Percentiles rank a stretch among this genome's conserved stretches.
phyloP scores from a whole-genome alignment of 2,113 vertebrate genomes.

The Mungos mungo region DNA sequence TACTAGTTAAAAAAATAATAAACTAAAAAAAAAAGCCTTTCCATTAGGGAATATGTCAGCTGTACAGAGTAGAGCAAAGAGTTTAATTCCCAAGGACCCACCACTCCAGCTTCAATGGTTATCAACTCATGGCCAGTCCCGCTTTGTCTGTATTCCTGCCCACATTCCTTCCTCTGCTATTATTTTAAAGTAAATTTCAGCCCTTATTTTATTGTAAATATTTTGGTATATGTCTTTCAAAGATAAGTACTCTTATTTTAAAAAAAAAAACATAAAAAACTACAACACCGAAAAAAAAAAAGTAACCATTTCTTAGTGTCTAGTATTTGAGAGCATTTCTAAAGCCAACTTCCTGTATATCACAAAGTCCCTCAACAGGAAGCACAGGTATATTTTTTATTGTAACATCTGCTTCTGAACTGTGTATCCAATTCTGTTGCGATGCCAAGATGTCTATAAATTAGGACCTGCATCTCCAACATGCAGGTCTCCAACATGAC shows the following conservation, averaged over 20 bases:
- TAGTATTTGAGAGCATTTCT: conserved; percentile 13
- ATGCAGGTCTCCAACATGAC: no score
- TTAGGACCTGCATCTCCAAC: not conserved
- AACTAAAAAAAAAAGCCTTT: not conserved
- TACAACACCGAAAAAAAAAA: not conserved
- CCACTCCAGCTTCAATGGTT: not conserved
- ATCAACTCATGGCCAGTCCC: not conserved
- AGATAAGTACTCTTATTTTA: conserved; percentile 34
- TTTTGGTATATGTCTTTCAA: conserved; percentile 40
- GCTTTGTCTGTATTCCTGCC: not conserved
- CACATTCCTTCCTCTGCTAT: not conserved
- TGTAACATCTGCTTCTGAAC: not conserved
- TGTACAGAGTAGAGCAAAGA: not conserved
- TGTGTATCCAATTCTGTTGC: not conserved
- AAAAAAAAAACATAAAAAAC: not conserved
- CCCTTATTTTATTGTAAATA: conserved; percentile 30
- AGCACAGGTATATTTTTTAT: not conserved
- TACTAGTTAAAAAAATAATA: no score
- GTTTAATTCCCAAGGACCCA: not conserved
- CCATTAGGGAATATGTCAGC: not conserved
- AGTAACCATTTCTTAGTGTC: not conserved
- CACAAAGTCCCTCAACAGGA: conserved; percentile 41
- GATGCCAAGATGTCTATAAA: not conserved
- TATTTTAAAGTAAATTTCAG: conserved; percentile 28
- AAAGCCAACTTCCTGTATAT: not conserved